Conservation (phyloP, 2,888 invertebrate species). For the Caenorhabditis doughertyi region DNA sequence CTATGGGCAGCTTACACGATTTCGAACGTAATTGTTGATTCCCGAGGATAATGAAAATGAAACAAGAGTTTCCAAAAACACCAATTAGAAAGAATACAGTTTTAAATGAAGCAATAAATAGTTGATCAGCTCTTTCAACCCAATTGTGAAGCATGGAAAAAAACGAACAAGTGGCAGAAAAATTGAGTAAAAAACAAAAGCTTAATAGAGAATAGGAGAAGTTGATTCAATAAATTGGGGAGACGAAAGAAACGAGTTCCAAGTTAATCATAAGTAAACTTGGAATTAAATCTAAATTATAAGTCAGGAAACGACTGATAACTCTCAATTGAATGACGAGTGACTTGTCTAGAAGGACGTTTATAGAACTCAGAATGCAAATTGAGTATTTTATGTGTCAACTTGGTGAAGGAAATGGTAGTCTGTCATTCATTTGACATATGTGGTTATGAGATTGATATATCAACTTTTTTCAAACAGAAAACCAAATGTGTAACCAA, state of each 20-base stretch:
- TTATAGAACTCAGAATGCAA: neutral
- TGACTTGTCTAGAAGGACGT: neutral
- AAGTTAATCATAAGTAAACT: neutral
- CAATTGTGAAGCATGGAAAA: conserved; percentile 29
- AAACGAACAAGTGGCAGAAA: neutral
- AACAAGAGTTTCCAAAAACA: conserved; percentile 21
- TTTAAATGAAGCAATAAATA: conserved; percentile 22
- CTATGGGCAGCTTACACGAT: conserved; percentile 20
- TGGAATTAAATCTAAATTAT: neutral
- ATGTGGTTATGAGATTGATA: neutral
- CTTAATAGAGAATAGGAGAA: neutral
- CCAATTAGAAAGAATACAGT: conserved; percentile 18
- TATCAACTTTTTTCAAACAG: neutral
- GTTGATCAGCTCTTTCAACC: conserved; percentile 30
- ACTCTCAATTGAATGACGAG: neutral
- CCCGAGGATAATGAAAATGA: neutral
- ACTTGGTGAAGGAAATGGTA: neutral
- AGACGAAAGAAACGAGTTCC: neutral
- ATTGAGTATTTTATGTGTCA: neutral
- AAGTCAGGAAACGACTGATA: neutral
- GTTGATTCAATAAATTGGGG: neutral
- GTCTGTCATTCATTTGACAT: neutral
- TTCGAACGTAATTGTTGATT: conserved; percentile 11
- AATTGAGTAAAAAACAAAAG: neutral
- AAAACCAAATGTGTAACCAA: neutral